Base-by-base conservation (phyloP, 2,888 invertebrate species). In the Trisateles emortualis region DNA sequence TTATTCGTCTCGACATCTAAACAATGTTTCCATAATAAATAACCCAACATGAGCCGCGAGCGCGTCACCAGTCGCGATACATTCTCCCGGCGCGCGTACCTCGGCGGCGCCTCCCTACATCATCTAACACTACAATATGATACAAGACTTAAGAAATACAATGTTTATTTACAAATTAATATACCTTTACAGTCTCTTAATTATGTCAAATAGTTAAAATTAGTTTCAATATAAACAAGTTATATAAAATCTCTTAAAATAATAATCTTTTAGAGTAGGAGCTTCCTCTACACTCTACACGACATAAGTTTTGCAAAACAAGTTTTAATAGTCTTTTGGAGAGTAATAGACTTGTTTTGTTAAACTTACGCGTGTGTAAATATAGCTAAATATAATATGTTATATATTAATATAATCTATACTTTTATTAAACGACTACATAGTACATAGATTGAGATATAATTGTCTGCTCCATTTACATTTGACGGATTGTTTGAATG, bases 121-220 rank as follows among this genome's bases (percentile, higher is more conserved):
- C n/a, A n/a, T n/a, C n/a, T 56, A 50, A 58, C 44, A 52, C 44
- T 60, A 32, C 11, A 11, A 59, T 71, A 52, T 58, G 14, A 51
- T 68, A 72, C 65, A 74, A 30, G 35, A 50, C 35, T 49, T 58
- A 50, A 45, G 19, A 35, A 53, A 30, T 52, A 42, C 8, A 9
- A 46, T 33, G 16, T 40, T 45, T 72, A 70, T 70, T 59, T 70
- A 70, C 70, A 70, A 55, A 53, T 19, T 42, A 43, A 39, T 46
- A 52, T 57, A 59, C 61, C 32, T 50, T 60, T 68, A 72, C 72
- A 71, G 70, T 68, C 64, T 72, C 67, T 58, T 63, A 57, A 55
- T 59, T 62, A 44, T n/a, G n/a, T n/a, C n/a, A n/a, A n/a, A n/a
- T n/a, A n/a, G 40, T 49, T 49, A 49, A 38, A 45, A 52, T 38